These are phyloP conservation scores for Patagioenas fasciata DNA, from an alignment of 2,113 vertebrate genomes.

Conservation along the genomic window DNA sequence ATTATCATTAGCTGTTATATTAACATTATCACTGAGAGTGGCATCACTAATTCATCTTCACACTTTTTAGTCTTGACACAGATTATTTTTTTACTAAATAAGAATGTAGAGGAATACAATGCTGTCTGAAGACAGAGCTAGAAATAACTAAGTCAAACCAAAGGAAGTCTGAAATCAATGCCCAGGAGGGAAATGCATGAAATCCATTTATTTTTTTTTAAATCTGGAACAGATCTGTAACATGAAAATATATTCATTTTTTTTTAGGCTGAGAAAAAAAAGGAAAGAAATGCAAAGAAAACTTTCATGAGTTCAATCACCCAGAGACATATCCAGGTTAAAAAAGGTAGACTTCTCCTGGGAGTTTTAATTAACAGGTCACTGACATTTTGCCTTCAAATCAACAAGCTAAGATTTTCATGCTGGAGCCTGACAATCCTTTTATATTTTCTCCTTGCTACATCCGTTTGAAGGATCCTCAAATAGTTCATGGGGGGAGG, in stretches of 20 bases:
- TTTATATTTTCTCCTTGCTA: background rate
- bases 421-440: background rate
- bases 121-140: background rate
- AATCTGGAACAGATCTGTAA: background rate
- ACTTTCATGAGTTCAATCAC: background rate
- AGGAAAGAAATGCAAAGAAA: background rate
- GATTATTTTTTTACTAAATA: background rate
- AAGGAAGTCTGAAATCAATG: background rate
- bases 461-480: background rate
- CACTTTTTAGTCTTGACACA: background rate
- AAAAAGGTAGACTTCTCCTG: background rate
- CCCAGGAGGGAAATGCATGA: background rate
- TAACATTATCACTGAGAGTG: background rate
- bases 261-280: background rate
- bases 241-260: background rate
- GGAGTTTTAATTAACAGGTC: background rate
- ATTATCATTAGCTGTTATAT: background rate
- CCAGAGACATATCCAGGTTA: background rate
- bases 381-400: constrained; percentile 6
- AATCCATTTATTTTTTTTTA: background rate
- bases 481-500: background rate
- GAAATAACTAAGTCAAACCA: background rate
- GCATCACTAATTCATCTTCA: background rate
- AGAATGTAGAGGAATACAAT: background rate
- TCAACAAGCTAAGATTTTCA: background rate